phyloP scores from a whole-genome alignment of 2,888 invertebrate genomes.

The Agriotes lineatus region DNA sequence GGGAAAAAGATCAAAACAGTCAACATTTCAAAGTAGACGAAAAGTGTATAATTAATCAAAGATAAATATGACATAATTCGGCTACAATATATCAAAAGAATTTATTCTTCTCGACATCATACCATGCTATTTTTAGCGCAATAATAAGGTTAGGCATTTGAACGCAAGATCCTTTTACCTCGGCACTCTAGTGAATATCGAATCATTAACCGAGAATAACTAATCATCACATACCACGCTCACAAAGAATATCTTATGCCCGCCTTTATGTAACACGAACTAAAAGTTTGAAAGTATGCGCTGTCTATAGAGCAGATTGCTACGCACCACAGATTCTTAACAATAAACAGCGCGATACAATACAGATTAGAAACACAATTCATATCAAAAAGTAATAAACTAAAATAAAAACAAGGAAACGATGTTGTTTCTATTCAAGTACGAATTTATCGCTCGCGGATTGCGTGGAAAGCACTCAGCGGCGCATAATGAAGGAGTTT shows the following conservation, averaged over 20 bases:
- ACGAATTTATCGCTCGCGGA: constrained; percentile 12
- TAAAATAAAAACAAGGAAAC: not conserved
- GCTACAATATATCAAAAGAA: too few species aligned
- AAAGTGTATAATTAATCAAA: too few species aligned
- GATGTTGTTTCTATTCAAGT: constrained; percentile 20
- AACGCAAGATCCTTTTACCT: too few species aligned
- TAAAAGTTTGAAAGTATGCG: constrained; percentile 11
- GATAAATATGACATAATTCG: too few species aligned
- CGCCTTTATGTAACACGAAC: not conserved
- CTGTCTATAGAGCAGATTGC: constrained; percentile 12
- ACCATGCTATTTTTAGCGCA: too few species aligned
- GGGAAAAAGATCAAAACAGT: too few species aligned
- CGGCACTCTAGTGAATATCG: too few species aligned
- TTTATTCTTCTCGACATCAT: too few species aligned
- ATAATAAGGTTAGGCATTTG: too few species aligned
- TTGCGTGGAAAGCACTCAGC: constrained; percentile 7
- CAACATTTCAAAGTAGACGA: too few species aligned
- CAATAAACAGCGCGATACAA: constrained; percentile 15
- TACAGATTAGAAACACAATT: constrained; percentile 17
- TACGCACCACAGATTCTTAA: constrained; percentile 14
- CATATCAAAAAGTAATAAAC: constrained; percentile 22
- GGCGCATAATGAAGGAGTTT: not conserved
- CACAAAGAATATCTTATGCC: not conserved
- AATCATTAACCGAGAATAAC: too few species aligned
- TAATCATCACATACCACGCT: not conserved